Base-by-base conservation (phyloP, 2,888 invertebrate species). In the Hetaerina titia region DNA sequence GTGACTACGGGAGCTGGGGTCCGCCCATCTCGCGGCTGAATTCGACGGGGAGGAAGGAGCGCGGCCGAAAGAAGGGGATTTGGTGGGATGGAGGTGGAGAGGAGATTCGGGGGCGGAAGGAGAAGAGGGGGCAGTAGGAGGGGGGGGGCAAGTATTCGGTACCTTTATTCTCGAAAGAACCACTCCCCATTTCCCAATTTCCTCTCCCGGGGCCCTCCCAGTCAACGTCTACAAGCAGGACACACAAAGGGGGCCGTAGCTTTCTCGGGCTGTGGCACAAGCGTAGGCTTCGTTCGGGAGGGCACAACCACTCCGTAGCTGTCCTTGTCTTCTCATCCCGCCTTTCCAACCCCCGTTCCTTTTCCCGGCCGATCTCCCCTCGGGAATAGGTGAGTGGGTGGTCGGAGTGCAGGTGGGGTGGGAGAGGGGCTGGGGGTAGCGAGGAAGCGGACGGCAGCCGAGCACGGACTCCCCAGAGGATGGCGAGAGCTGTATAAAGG, bases 391-490 rank as follows among this genome's bases (percentile, higher is more conserved):
- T 19, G 63, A 13, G 63, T 19, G 15, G 63, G 6, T 0, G 63
- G 63, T 19, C 45, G 45, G 45, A 1, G 69, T 22, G 69, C 22
- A 8, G 9, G 69, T 6, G n/a, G n/a, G n/a, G 69, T 0, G 69
- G 69, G 19, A 0, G 69, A 7, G 69, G 22, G 19, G 69, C 22
- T 22, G 4, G 69, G 22, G 69, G 5, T 69, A 22, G 19, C 22
- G 69, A 22, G 69, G 22, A n/a, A 69, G 69, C 69, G 19, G 22
- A 69, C 69, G 69, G 69, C 22, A 69, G 19, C 69, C 69, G 22
- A 69, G 69, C 69, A 69, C 69, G 69, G 69, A 69, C 69, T 69
- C 69, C 17, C 69, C n/a, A 19, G 69, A 69, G 69, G 69, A 69
- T 69, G 63, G 63, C 13, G 17, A 19, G 63, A 19, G 63, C 17